Evolutionary conservation across 1,140 invertebrate species (phyloP).

Genomic region (Hylyphantes graminicola): DNA sequence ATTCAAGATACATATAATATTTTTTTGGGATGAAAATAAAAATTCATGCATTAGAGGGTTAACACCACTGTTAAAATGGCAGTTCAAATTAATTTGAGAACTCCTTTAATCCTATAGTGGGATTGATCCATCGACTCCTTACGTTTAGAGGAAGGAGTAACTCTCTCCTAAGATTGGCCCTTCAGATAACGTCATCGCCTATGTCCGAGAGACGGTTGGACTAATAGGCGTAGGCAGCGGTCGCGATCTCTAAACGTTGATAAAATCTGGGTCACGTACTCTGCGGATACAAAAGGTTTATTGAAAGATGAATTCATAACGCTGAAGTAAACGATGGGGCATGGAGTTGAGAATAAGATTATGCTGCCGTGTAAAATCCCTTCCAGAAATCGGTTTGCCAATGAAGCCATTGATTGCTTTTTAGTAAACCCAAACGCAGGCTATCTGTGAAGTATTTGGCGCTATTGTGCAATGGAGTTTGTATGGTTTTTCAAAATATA

Average conservation of each 20-base stretch:
- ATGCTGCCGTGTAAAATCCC: not conserved
- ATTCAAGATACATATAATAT: too few relatives aligned
- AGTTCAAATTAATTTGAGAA: not conserved
- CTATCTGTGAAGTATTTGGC: not conserved
- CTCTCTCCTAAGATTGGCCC: slow-evolving; percentile 1
- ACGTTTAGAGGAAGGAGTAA: slow-evolving; percentile 6
- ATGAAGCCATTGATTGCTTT: not conserved
- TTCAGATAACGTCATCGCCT: slow-evolving; percentile 25
- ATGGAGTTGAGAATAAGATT: not conserved
- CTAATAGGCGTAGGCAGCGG: slow-evolving; percentile 21
- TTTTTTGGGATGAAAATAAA: too few relatives aligned
- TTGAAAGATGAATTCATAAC: slow-evolving; percentile 27
- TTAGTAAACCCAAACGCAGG: not conserved
- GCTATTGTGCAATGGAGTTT: too few relatives aligned
- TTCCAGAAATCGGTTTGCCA: not conserved
- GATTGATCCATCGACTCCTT: not conserved
- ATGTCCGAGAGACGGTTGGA: slow-evolving; percentile 12
- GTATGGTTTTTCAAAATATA: too few relatives aligned
- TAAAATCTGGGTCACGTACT: slow-evolving; percentile 34
- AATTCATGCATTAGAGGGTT: slow-evolving; percentile 14
- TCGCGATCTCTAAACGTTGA: slow-evolving; percentile 17
- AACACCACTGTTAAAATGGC: not conserved
- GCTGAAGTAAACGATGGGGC: not conserved
- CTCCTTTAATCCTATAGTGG: not conserved
- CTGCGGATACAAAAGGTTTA: slow-evolving; percentile 23